Percentiles rank a stretch among this genome's conserved stretches.
Conservation (phyloP, 1,140 invertebrate species). For the Mylabris phalerata region DNA sequence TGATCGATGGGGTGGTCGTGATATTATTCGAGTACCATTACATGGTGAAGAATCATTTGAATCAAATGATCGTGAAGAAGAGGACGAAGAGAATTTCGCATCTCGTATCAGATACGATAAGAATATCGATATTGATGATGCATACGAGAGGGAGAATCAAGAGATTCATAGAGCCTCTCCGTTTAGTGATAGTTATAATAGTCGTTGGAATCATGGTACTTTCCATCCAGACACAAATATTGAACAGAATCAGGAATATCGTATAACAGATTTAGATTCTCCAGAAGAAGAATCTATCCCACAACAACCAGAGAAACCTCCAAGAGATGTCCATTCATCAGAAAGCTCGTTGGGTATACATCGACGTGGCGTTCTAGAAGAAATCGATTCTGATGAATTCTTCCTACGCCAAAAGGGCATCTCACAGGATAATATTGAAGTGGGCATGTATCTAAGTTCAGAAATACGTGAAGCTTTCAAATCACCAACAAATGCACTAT, state of each 20-base stretch:
- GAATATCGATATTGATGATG: slow-evolving; percentile 36
- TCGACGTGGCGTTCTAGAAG: slow-evolving; percentile 62
- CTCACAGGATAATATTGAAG: slow-evolving; percentile 72
- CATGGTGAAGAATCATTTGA: slow-evolving; percentile 42
- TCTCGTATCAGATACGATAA: slow-evolving; percentile 29
- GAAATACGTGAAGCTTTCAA: slow-evolving; percentile 74
- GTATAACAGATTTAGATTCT: slow-evolving; percentile 27
- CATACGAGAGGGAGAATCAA: slow-evolving; percentile 34
- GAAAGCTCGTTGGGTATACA: slow-evolving; percentile 25
- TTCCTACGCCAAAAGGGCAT: slow-evolving; percentile 72
- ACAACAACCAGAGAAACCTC: background rate
- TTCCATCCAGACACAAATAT: slow-evolving; percentile 34
- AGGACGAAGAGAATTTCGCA: slow-evolving; percentile 21
- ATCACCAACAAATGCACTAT: slow-evolving; percentile 55
- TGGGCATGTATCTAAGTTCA: slow-evolving; percentile 64
- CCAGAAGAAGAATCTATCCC: background rate
- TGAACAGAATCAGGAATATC: slow-evolving; percentile 13
- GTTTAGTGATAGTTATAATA: slow-evolving; percentile 8
- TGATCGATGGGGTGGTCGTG: slow-evolving; percentile 17
- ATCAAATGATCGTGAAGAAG: slow-evolving; percentile 9
- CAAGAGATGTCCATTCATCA: slow-evolving; percentile 22
- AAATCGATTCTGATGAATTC: slow-evolving; percentile 81
- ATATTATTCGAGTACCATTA: slow-evolving; percentile 30
- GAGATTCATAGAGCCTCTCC: slow-evolving; percentile 23
- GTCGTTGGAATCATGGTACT: slow-evolving; percentile 37